Evolutionary conservation across 1,140 invertebrate species (phyloP), one percentile per base, ranked within the genome.

Genomic region (Grapholita molesta): DNA sequence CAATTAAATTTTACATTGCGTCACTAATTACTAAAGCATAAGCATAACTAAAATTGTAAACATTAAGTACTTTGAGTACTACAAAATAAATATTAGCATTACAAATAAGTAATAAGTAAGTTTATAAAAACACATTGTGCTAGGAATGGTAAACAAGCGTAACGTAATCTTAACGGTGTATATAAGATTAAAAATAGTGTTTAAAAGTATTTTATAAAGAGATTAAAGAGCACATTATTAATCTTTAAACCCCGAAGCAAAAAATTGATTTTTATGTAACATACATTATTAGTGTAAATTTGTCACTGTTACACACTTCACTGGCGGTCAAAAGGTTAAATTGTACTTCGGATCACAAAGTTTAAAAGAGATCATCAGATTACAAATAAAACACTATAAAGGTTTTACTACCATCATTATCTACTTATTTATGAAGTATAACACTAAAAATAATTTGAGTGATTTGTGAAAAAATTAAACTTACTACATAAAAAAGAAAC

Each of bases 1-100:
- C 69, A 67, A 70, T 61, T 68, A 70, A 76, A 66, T 69, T 9
- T 33, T 61, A 75, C 64, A 70, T 71, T 53, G 71, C 70, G 67
- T 68, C 24, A 65, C 12, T 71, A 69, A 64, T 21, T 64, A 33
- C 32, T 61, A 28, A 61, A 61, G 55, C 55, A 8, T 28, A 61
- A 61, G 55, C 55, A 61, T 15, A 42, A 33, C n/a, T 9, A 25
- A 38, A 66, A 38, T 12, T 61, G 15, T 42, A 66, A 66, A 33
- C 32, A 48, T 48, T 38, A 23, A 35, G 35, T 66, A 66, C 33
- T 38, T 66, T 35, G 11, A 66, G 35, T 66, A 35, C 35, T 38
- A 66, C 35, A 42, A 66, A 61, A 61, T 28, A 61, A 57, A 28
- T 61, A 15, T 15, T 28, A 28, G 55, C 12, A 28, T 61, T 28